Evolutionary conservation across 2,888 invertebrate species (phyloP).

Genomic region (Lucinisca nassula): DNA sequence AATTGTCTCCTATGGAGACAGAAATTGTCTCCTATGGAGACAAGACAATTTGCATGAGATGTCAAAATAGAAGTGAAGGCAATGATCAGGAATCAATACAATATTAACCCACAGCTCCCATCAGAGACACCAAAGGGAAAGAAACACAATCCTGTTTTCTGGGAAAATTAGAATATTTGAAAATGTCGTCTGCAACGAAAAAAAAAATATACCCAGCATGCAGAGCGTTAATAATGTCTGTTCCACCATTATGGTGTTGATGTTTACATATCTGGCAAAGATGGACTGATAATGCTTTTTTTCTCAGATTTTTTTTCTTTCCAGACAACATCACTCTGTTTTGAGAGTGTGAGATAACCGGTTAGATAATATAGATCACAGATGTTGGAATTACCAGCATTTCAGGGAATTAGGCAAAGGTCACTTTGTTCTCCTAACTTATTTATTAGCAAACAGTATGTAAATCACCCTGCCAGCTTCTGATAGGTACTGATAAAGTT

Average conservation of each 20-base stretch:
- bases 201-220: too few relatives aligned
- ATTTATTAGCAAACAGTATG: background rate
- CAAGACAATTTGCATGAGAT: too few relatives aligned
- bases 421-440: background rate
- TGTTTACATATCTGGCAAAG: conserved; percentile 6
- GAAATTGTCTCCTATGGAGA: too few relatives aligned
- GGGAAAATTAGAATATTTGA: too few relatives aligned
- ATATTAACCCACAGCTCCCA: too few relatives aligned
- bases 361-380: conserved; percentile 11
- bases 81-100: too few relatives aligned
- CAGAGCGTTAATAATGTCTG: too few relatives aligned
- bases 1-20: too few relatives aligned
- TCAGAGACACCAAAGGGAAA: too few relatives aligned
- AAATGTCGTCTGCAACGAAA: too few relatives aligned
- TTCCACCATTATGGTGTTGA: background rate
- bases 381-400: background rate
- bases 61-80: too few relatives aligned
- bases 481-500: background rate
- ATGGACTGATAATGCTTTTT: conserved; percentile 6
- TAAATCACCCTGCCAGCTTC: background rate
- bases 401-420: conserved; percentile 1
- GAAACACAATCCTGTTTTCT: too few relatives aligned
- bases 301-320: background rate
- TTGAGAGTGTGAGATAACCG: background rate
- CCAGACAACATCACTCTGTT: background rate